Conservation (phyloP, 2,888 invertebrate genomes). For the Peribatodes rhomboidaria region DNA sequence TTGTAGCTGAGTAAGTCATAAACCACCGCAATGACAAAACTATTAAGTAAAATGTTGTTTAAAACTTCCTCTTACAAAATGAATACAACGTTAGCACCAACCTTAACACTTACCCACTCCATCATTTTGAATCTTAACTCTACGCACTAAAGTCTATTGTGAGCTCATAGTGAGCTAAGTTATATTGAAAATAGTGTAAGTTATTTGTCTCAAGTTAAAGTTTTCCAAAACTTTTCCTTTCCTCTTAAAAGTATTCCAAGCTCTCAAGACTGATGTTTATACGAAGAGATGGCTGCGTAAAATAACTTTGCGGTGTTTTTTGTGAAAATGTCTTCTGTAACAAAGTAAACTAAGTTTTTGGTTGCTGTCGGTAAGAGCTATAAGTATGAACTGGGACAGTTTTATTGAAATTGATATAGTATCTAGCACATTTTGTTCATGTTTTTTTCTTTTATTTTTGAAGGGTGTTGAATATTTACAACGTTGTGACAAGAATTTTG, state of each 20-base stretch:
- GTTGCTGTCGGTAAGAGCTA: constrained; percentile 4
- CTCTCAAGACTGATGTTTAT: constrained; percentile 29
- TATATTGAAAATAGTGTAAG: constrained; percentile 19
- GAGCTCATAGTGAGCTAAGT: too few species aligned
- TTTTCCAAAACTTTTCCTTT: constrained; percentile 36
- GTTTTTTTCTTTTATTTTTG: neutral
- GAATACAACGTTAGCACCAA: constrained; percentile 29
- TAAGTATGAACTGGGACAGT: neutral
- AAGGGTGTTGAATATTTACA: neutral
- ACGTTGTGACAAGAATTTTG: neutral
- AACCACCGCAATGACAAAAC: neutral
- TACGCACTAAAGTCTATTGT: constrained; percentile 17
- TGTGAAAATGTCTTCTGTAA: constrained; percentile 14
- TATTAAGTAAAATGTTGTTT: constrained; percentile 1
- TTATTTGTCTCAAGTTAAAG: constrained; percentile 32
- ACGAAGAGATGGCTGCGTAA: constrained; percentile 20
- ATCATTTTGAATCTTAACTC: constrained; percentile 16
- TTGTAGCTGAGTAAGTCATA: neutral
- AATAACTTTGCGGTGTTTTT: constrained; percentile 23
- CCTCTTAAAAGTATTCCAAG: constrained; percentile 30
- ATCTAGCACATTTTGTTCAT: neutral
- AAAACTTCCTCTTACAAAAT: constrained; percentile 27
- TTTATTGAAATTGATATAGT: constrained; percentile 23
- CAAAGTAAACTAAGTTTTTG: constrained; percentile 17
- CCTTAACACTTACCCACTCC: constrained; percentile 4